These are phyloP conservation scores for Varanus komodoensis DNA, from an alignment of 2,113 vertebrate species.

Conservation along the genomic window DNA sequence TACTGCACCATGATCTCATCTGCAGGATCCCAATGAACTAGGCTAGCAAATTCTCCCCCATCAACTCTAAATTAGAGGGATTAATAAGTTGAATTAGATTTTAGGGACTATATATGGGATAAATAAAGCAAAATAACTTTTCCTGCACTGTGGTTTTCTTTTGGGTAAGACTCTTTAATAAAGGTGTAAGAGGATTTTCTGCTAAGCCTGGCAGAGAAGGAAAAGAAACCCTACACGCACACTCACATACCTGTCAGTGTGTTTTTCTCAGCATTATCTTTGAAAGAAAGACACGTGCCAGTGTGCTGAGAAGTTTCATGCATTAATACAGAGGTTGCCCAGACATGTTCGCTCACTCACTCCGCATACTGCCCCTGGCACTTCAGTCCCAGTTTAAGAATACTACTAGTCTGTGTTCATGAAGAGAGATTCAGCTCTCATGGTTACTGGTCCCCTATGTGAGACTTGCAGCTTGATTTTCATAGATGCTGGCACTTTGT, in stretches of 20 bases:
- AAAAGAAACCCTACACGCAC: constrained; percentile 33
- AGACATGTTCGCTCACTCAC: constrained; percentile 31
- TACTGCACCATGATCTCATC: constrained; percentile 5
- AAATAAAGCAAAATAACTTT: constrained; percentile 47
- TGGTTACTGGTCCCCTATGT: constrained; percentile 22
- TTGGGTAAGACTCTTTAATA: constrained; percentile 25
- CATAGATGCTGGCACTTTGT: constrained; percentile 44
- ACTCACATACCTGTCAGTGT: constrained; percentile 29
- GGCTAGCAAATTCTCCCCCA: constrained; percentile 29
- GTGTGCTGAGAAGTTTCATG: constrained; percentile 30
- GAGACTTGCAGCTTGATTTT: constrained; percentile 49
- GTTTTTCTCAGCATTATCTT: constrained; percentile 43
- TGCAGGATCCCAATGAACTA: not conserved
- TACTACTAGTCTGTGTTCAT: constrained; percentile 45
- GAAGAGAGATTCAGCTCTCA: constrained; percentile 39
- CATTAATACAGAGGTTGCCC: constrained; percentile 42
- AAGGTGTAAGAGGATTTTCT: constrained; percentile 26
- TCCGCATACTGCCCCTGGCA: constrained; percentile 43
- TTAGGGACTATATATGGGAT: constrained; percentile 9
- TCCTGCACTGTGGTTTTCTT: constrained; percentile 13
- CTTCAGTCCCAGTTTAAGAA: constrained; percentile 49
- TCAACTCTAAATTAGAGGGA: constrained; percentile 7
- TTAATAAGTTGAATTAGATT: constrained; percentile 51
- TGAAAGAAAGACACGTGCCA: constrained; percentile 41
- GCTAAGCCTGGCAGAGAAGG: constrained; percentile 28